A percentile compares a stretch with the other conserved stretches of the same genome.
Evolutionary conservation across 64 coral and sea anemone species (phyloP).

Genomic region (Porites australiensis): DNA sequence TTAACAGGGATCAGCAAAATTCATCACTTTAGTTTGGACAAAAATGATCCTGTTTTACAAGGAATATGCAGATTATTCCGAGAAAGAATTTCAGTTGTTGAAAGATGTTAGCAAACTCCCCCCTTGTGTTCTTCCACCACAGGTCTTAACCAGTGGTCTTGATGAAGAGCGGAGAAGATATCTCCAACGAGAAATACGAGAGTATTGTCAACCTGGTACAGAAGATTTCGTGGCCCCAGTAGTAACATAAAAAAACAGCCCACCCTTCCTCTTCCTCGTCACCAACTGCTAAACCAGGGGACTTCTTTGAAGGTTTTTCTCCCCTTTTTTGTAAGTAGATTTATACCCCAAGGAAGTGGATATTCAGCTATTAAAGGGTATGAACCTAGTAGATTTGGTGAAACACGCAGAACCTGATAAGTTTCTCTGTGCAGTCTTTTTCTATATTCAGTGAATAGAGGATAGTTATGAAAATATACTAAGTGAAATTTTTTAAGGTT

Average conservation of each 20-base stretch:
- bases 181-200: slow-evolving; percentile 29
- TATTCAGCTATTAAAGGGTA: no score
- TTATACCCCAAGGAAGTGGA: no score
- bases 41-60: slow-evolving; percentile 27
- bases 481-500: not conserved
- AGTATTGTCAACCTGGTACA: slow-evolving; percentile 39
- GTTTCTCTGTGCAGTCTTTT: no score
- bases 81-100: slow-evolving; percentile 19
- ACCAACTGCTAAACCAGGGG: no score
- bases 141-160: not conserved
- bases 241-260: no score
- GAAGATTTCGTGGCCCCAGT: slow-evolving; percentile 39
- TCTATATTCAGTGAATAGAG: not conserved
- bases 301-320: no score
- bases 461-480: not conserved
- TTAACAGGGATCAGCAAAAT: slow-evolving; percentile 13
- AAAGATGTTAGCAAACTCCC: slow-evolving; percentile 11
- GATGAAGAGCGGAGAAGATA: slow-evolving; percentile 13
- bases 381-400: no score
- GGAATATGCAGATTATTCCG: slow-evolving; percentile 9
- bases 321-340: no score
- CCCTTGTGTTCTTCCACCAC: not conserved
- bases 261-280: no score
- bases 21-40: not conserved
- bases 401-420: no score